phyloP scores from a whole-genome alignment of 2,797 vertebrate genomes.

The Spheniscus humboldti region DNA sequence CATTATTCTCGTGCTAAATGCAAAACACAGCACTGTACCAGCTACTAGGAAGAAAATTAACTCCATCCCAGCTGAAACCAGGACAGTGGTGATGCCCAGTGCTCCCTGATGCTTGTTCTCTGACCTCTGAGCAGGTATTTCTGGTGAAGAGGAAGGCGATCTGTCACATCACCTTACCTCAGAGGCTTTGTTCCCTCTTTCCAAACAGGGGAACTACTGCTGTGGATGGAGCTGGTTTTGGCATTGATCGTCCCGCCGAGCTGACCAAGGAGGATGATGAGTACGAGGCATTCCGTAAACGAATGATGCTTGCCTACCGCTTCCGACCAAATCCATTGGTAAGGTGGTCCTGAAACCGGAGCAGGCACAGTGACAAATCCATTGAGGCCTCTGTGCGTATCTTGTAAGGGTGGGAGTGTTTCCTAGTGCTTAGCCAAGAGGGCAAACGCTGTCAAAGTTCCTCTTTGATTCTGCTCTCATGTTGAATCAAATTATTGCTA shows the following conservation, averaged over 20 bases:
- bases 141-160: neutral
- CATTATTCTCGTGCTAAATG: no score
- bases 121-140: neutral
- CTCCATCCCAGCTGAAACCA: no score
- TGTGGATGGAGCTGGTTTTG: conserved; percentile 89
- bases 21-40: no score
- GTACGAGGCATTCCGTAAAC: conserved; percentile 94
- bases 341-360: neutral
- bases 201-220: conserved; percentile 82
- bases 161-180: neutral
- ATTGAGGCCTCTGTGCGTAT: fast-evolving
- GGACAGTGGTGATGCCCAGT: no score
- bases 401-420: neutral
- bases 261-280: conserved; percentile 89
- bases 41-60: no score
- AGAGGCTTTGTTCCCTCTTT: neutral
- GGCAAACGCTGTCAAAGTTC: neutral
- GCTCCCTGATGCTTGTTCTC: neutral
- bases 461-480: neutral
- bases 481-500: neutral
- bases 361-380: neutral
- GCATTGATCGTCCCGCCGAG: conserved; percentile 90
- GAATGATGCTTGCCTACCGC: conserved; percentile 98
- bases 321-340: conserved; percentile 97
- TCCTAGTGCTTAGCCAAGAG: neutral